Base-by-base conservation (phyloP, 1,140 invertebrate species). In the Nasonia giraulti region DNA sequence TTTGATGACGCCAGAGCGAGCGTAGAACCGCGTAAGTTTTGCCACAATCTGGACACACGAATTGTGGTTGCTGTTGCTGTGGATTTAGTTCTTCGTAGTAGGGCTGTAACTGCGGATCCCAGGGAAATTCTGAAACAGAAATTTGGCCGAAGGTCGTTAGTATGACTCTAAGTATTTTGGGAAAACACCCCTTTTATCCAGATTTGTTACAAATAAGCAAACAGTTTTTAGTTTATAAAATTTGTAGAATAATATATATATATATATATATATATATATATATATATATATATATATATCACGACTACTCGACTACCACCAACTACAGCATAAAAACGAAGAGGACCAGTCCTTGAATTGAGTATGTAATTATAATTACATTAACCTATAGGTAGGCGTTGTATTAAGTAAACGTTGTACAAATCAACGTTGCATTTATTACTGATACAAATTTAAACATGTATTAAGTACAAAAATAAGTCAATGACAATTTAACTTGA, bases 1-100 rank as follows among this genome's bases (percentile, higher is more conserved):
- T 93, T 74, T 91, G 90, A 69, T 89, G 87, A 8, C 89, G 85
- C 88, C 89, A 89, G 1, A 89, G 85, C 12, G 87, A 89, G 17
- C 88, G 85, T 0, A 82, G 87, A 0, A 88, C 89, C 0, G 87
- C 86, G n/a, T 89, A 89, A 11, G 76, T 55, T 33, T 89, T 89
- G 11, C 87, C 87, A 62, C 89, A 89, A 40, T 87, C 87, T 1
- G 86, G 76, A 40, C 89, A 89, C 0, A 40, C 27, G 37, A 85
- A 37, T 23, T 33, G 44, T 20, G 12, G 27, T 40, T 44, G 27
- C 11, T n/a, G 40, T 40, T 44, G 27, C 11, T 27, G 44, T 10
- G n/a, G 5, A n/a, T 23, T 44, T 37, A 55, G n/a, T 17, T 68
- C 31, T 17, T 68, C 14, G 11, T 3, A 31, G 11, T 11, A 31